Base-by-base conservation (phyloP, 2,113 vertebrate species). In the Coregonus clupeaformis region DNA sequence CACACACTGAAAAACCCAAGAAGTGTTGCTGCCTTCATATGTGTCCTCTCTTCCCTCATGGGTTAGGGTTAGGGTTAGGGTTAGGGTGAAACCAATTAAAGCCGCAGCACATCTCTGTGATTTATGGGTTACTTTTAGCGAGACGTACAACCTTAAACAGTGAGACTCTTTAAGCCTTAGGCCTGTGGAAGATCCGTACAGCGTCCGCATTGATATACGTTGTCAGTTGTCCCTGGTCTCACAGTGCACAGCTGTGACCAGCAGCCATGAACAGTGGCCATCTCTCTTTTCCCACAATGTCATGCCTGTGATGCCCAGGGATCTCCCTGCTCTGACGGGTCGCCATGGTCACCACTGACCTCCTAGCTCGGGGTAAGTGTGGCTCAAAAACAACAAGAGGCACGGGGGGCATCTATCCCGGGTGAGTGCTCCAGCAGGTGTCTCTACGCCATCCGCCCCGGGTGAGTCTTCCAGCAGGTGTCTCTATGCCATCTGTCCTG, bases 231-330 rank as follows among this genome's bases (percentile, higher is more conserved):
- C 77, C 36, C 75, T 80, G 73, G 68, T 72, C 73, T 74, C 71
- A 72, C 79, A 80, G 80, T 75, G 63, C 79, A 85, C 87, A 86
- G 84, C 90, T 90, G 87, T 74, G 84, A 77, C 75, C 80, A 85
- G 77, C 73, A 69, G 49, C 66, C 72, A 20, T 52, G 68, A 77
- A 86, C 87, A 89, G 80, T 83, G 81, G 59, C 65, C 59, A 73
- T 74, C 75, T 86, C 85, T 91, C 81, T 82, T 77, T 82, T 66
- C 79, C 84, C 86, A 91, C 87, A 90, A 90, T 86, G 88, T 80
- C 71, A 14, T 57, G 74, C 75, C 82, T 91, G 90, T 91, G 73
- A 75, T 66, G 72, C 69, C 25, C 30, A 24, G 36, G 79, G 24
- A 22, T 72, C 75, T 77, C 67, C 78, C 71, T 69, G 71, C 76